Evolutionary conservation across 2,888 invertebrate genomes (phyloP).

Genomic region (Stenurella melanura): DNA sequence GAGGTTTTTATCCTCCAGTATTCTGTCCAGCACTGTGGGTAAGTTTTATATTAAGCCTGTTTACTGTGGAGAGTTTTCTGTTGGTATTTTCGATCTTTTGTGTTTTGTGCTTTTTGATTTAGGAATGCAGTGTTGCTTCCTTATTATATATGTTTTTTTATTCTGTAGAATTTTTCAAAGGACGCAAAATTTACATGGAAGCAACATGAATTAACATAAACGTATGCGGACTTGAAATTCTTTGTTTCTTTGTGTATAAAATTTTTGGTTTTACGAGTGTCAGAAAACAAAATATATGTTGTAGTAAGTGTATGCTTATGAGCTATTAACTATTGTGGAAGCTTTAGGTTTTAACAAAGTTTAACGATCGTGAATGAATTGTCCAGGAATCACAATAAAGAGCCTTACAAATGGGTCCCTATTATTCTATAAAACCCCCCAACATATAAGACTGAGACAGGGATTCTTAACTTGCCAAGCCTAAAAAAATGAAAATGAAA

Average conservation of each 20-base stretch:
- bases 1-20: slow-evolving; percentile 24
- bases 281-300: background rate
- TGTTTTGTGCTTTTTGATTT: slow-evolving; percentile 43
- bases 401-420: too few relatives aligned
- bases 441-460: too few relatives aligned
- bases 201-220: slow-evolving; percentile 46
- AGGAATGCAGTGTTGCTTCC: slow-evolving; percentile 49
- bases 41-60: slow-evolving; percentile 43
- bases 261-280: slow-evolving; percentile 9
- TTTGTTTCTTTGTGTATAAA: slow-evolving; percentile 14
- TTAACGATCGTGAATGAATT: too few relatives aligned
- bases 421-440: too few relatives aligned
- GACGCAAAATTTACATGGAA: slow-evolving; percentile 49
- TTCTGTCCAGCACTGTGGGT: slow-evolving; percentile 41
- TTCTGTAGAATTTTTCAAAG: slow-evolving; percentile 54
- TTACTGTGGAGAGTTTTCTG: slow-evolving; percentile 24
- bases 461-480: too few relatives aligned
- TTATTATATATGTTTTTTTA: slow-evolving; percentile 52
- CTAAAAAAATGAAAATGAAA: too few relatives aligned
- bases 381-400: too few relatives aligned
- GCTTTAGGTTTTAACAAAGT: too few relatives aligned
- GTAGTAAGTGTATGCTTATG: background rate
- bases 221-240: slow-evolving; percentile 45
- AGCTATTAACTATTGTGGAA: too few relatives aligned
- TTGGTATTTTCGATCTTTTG: slow-evolving; percentile 49